These are phyloP conservation scores for Myrmecobius fasciatus DNA, from an alignment of 2,113 vertebrate species.

Conservation along the genomic window DNA sequence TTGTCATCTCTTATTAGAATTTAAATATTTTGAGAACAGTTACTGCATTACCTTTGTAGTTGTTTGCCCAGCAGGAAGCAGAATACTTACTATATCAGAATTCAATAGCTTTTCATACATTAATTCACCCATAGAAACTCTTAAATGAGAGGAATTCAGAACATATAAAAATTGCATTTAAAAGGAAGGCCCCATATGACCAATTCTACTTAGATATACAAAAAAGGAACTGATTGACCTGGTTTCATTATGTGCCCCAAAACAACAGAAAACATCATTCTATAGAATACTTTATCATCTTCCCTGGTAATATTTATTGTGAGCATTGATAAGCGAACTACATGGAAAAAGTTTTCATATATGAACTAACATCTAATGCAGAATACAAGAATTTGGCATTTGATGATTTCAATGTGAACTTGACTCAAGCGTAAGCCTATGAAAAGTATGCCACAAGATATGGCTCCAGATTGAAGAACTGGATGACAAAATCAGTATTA, in stretches of 20 bases:
- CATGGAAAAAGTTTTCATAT: background rate
- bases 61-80: background rate
- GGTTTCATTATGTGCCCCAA: background rate
- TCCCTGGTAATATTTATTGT: background rate
- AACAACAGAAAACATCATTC: background rate
- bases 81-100: background rate
- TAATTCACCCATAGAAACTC: background rate
- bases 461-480: background rate
- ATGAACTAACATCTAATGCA: background rate
- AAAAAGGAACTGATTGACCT: background rate
- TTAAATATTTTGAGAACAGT: background rate
- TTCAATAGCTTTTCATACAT: background rate
- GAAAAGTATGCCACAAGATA: background rate
- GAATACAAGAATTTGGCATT: background rate
- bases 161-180: background rate
- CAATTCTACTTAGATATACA: background rate
- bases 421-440: background rate
- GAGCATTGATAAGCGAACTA: background rate
- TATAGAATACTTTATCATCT: background rate
- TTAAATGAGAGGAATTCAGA: background rate
- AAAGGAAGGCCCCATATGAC: background rate
- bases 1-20: background rate
- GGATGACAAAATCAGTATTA: background rate
- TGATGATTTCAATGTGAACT: background rate
- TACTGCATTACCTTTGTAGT: background rate